Conservation (phyloP, 2,888 invertebrate species). For the Hyalella azteca region DNA sequence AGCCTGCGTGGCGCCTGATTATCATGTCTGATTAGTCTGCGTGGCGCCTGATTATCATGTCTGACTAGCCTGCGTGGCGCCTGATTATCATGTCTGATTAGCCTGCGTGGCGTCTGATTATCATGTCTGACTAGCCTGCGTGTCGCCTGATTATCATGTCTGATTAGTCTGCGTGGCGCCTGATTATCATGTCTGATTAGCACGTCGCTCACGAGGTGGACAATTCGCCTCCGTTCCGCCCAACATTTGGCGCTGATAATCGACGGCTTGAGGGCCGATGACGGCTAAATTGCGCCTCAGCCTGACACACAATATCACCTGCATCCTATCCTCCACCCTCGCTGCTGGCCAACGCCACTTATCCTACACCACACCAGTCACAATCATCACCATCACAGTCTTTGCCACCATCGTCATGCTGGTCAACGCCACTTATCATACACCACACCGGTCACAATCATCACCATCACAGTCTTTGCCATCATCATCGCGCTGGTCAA, state of each 20-base stretch:
- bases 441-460: background rate
- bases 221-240: conserved; percentile 1
- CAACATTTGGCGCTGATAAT: conserved; percentile 12
- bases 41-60: background rate
- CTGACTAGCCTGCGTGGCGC: background rate
- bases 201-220: background rate
- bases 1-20: background rate
- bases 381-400: background rate
- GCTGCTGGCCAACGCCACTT: background rate
- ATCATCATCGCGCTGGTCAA: background rate
- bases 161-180: background rate
- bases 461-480: background rate
- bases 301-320: conserved; percentile 28
- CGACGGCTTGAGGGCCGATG: conserved; percentile 10
- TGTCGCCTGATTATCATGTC: background rate
- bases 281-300: conserved; percentile 26
- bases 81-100: background rate
- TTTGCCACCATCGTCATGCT: background rate
- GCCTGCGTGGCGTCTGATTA: background rate
- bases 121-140: background rate
- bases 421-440: background rate
- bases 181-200: conserved; percentile 11
- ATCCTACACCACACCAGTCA: background rate
- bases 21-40: background rate
- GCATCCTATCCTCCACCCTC: conserved; percentile 24